These are phyloP conservation scores for Tenodera sinensis DNA, from an alignment of 2,888 invertebrate genomes.

Conservation along the genomic window DNA sequence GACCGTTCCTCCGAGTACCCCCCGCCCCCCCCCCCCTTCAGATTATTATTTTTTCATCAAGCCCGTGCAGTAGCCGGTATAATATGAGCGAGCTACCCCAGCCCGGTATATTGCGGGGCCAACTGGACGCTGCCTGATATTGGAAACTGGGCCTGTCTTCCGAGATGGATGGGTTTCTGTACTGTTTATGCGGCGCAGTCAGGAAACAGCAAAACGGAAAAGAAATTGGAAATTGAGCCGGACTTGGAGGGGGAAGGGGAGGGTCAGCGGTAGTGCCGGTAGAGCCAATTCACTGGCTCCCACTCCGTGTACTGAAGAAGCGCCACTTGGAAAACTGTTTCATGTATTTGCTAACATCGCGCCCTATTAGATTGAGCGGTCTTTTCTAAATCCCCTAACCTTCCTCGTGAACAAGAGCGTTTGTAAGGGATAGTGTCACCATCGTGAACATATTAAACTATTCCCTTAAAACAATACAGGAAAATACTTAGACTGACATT, in stretches of 20 bases:
- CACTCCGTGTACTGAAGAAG: constrained; percentile 2
- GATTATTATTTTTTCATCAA: constrained; percentile 48
- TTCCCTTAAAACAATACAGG: too few relatives aligned
- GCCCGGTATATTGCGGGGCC: background rate
- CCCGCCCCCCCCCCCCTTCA: constrained; percentile 42
- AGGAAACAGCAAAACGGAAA: constrained; percentile 28
- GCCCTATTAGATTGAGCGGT: background rate
- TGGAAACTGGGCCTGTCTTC: constrained; percentile 8
- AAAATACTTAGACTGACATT: too few relatives aligned
- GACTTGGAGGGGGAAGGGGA: constrained; percentile 10
- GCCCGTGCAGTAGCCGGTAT: constrained; percentile 19
- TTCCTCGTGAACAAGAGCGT: too few relatives aligned
- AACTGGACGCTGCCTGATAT: constrained; percentile 20
- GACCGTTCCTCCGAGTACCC: constrained; percentile 41
- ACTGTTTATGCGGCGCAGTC: constrained; percentile 28
- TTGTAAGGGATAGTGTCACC: too few relatives aligned
- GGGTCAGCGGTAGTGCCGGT: constrained; percentile 2
- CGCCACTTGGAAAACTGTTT: background rate
- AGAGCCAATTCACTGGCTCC: constrained; percentile 6
- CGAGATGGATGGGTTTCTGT: constrained; percentile 28
- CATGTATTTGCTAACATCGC: background rate
- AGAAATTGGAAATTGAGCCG: constrained; percentile 33
- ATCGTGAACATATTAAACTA: too few relatives aligned
- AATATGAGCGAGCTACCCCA: background rate
- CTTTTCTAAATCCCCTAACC: too few relatives aligned